These are phyloP conservation scores for Lasioglossum lativentre DNA, from an alignment of 2,888 invertebrate genomes.

Conservation along the genomic window DNA sequence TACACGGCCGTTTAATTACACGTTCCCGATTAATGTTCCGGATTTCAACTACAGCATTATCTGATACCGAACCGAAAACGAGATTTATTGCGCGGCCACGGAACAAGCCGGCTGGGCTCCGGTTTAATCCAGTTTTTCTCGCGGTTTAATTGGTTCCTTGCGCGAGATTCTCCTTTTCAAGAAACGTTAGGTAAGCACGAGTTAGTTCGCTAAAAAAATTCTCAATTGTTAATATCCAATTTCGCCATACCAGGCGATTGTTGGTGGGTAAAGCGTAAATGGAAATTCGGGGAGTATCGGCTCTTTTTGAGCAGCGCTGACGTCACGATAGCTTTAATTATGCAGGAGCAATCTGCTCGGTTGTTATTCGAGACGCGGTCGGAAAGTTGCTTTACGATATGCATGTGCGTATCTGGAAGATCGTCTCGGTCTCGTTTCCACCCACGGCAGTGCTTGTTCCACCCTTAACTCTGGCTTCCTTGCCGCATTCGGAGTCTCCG, in stretches of 20 bases:
- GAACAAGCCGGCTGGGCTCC: neutral
- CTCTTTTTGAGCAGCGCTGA: neutral
- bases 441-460: constrained; percentile 2
- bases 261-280: neutral
- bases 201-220: neutral
- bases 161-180: neutral
- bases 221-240: neutral
- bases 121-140: neutral
- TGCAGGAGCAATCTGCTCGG: constrained; percentile 50
- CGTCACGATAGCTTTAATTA: constrained; percentile 42
- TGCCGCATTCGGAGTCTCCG: constrained; percentile 27
- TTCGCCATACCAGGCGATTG: neutral
- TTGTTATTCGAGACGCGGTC: constrained; percentile 35
- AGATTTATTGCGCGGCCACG: constrained; percentile 16
- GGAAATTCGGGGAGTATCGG: constrained; percentile 3
- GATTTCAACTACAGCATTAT: constrained; percentile 28
- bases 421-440: constrained; percentile 27
- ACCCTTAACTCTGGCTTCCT: neutral
- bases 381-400: constrained; percentile 42
- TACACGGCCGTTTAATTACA: constrained; percentile 45
- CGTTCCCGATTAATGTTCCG: constrained; percentile 37
- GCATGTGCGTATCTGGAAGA: constrained; percentile 22
- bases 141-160: neutral
- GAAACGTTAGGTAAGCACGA: neutral
- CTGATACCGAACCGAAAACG: constrained; percentile 19